A percentile compares a stretch with the other conserved stretches of the same genome.
Conservation (phyloP, 2,888 invertebrate genomes). For the Caenorhabditis parvicauda region DNA sequence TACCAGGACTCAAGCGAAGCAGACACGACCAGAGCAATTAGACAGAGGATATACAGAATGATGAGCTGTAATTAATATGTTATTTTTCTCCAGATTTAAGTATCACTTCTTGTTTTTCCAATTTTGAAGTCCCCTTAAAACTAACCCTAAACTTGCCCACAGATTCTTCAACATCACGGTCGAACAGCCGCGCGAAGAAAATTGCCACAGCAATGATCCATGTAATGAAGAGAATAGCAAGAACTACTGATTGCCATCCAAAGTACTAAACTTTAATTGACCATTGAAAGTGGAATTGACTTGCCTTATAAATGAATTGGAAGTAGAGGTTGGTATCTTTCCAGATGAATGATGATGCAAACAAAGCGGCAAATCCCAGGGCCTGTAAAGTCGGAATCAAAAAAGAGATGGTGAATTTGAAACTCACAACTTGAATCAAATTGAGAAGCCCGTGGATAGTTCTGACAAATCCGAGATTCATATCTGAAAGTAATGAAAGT, state of each 20-base stretch:
- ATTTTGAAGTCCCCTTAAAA: not conserved
- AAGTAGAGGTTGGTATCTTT: conserved; percentile 37
- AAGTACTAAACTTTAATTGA: conserved; percentile 24
- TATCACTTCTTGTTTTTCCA: not conserved
- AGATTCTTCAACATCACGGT: conserved; percentile 39
- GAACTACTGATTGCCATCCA: conserved; percentile 42
- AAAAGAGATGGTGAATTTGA: not conserved
- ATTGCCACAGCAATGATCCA: conserved; percentile 41
- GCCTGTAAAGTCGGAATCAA: conserved; percentile 10
- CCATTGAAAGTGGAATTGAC: conserved; percentile 1
- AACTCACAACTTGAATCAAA: conserved; percentile 35
- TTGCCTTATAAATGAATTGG: conserved; percentile 39
- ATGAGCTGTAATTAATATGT: conserved; percentile 24
- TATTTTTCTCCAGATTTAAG: not conserved
- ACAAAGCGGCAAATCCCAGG: conserved; percentile 40
- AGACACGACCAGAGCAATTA: conserved; percentile 28
- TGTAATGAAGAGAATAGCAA: conserved; percentile 39
- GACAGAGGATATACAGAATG: conserved; percentile 35
- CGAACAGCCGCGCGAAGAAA: conserved; percentile 33
- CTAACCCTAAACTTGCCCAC: conserved; percentile 42
- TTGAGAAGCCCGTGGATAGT: conserved; percentile 44
- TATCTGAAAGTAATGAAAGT: conserved; percentile 3
- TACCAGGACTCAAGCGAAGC: conserved; percentile 43
- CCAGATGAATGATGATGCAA: conserved; percentile 47
- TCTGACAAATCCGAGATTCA: conserved; percentile 41